Percentiles rank a stretch among this genome's conserved stretches.
These are phyloP conservation scores for Xiphorhynchus erythropygius DNA, from an alignment of 2,797 vertebrate species.

Conservation along the genomic window DNA sequence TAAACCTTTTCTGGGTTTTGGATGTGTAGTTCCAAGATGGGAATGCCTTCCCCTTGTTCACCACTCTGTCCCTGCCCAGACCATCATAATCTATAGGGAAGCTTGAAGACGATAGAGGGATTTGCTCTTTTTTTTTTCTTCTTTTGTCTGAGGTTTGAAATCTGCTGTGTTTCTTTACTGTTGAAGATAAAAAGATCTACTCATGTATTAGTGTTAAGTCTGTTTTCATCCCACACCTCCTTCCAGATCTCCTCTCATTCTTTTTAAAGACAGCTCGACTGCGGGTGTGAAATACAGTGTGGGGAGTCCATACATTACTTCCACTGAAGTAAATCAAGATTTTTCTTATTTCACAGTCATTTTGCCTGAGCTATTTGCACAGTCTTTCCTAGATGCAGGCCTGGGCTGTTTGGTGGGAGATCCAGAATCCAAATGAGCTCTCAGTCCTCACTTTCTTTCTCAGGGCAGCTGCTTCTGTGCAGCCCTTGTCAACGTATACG, in stretches of 20 bases:
- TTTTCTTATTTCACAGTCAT: background rate
- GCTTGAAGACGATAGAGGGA: background rate
- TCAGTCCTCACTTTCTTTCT: background rate
- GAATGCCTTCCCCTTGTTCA: background rate
- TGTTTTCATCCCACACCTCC: background rate
- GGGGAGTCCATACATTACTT: background rate
- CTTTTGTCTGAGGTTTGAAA: background rate
- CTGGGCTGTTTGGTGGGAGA: background rate
- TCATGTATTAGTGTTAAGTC: background rate
- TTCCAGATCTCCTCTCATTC: background rate
- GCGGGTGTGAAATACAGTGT: background rate
- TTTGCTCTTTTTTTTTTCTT: background rate
- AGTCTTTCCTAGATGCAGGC: background rate
- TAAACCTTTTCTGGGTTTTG: background rate
- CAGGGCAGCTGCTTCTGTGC: background rate
- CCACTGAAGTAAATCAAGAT: constrained; percentile 14
- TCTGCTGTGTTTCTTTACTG: background rate
- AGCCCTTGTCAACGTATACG: background rate
- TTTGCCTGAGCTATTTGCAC: background rate
- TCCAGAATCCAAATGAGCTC: background rate
- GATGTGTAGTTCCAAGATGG: background rate
- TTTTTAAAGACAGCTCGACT: constrained; percentile 11
- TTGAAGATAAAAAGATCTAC: background rate
- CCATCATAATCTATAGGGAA: background rate
- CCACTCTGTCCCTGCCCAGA: background rate